Evolutionary conservation across 2,113 vertebrate species (phyloP), one percentile per base, ranked within the genome.

Genomic region (Astatotilapia flaviijosephi): DNA sequence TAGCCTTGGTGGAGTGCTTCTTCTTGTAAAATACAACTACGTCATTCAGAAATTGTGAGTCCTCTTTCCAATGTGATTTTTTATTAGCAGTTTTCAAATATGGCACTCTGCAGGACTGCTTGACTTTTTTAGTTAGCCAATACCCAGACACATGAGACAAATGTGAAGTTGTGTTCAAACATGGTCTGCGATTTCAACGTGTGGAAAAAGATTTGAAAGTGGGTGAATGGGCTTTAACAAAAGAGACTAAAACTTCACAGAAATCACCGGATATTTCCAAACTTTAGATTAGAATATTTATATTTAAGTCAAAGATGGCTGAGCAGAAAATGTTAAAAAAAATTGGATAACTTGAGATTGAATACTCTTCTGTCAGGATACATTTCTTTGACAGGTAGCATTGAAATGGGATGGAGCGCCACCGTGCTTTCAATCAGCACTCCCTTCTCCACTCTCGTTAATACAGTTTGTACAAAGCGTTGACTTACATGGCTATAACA

Each of bases 401-500:
- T 9, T 51, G 7, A 26, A 85, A 84, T 33, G 3, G 4, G 26
- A 49, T 9, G n/a, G 51, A 68, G 23, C 6, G 31, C 7, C 54
- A 31, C 10, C 40, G 70, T 19, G 70, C 9, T 47, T 31, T 40
- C n/a, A 13, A 12, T 42, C 35, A 26, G 21, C 21, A 33, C 40
- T 47, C 58, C 3, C 8, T 15, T 35, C 11, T 40, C 33, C 28
- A 65, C 21, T 56, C 2, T 62, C n/a, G 1, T 5, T 19, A 23
- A n/a, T 23, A n/a, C 42, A 45, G 21, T 87, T 11, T 55, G 5
- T 0, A 35, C 35, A 15, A 79, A 81, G 2, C n/a, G 17, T 62
- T 17, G 5, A 96, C 96, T 96, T 92, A 97, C 96, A 60, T 85
- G 62, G 73, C 92, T 95, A 15, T 93, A 94, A 35, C 26, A 58